Percentiles rank a stretch among this genome's conserved stretches.
Conservation (phyloP, 2,888 invertebrate species). For the Lasius fuliginosus region DNA sequence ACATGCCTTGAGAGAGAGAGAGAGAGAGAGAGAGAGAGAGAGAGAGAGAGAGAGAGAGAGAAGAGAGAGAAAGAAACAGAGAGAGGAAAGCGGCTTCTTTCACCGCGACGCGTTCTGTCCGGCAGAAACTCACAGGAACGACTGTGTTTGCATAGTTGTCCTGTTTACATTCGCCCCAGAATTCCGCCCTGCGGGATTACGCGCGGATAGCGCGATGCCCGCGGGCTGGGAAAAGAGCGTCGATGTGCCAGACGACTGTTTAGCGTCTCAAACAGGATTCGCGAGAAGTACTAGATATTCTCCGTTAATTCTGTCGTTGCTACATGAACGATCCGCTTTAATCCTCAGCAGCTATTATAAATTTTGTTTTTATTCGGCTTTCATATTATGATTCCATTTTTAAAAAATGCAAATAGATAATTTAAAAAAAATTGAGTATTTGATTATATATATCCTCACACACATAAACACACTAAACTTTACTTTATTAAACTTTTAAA, state of each 20-base stretch:
- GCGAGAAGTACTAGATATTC: slow-evolving; percentile 26
- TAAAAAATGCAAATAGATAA: background rate
- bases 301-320: background rate
- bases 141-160: slow-evolving; percentile 60
- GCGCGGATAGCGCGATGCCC: slow-evolving; percentile 26
- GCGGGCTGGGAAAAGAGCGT: slow-evolving; percentile 40
- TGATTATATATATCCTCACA: background rate
- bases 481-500: background rate
- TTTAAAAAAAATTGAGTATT: background rate
- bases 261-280: slow-evolving; percentile 26
- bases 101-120: slow-evolving; percentile 43
- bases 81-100: slow-evolving; percentile 51
- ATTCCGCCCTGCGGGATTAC: slow-evolving; percentile 40
- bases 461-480: background rate
- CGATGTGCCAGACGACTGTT: slow-evolving; percentile 41
- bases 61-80: background rate
- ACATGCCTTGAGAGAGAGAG: background rate
- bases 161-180: slow-evolving; percentile 52
- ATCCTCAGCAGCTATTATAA: background rate
- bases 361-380: background rate
- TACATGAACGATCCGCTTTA: slow-evolving; percentile 14
- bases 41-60: background rate
- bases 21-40: background rate
- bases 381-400: background rate
- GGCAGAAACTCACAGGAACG: slow-evolving; percentile 9